Percentiles rank a stretch among this genome's conserved stretches.
Evolutionary conservation across 2,113 vertebrate species (phyloP).

Genomic region (Ictalurus furcatus): DNA sequence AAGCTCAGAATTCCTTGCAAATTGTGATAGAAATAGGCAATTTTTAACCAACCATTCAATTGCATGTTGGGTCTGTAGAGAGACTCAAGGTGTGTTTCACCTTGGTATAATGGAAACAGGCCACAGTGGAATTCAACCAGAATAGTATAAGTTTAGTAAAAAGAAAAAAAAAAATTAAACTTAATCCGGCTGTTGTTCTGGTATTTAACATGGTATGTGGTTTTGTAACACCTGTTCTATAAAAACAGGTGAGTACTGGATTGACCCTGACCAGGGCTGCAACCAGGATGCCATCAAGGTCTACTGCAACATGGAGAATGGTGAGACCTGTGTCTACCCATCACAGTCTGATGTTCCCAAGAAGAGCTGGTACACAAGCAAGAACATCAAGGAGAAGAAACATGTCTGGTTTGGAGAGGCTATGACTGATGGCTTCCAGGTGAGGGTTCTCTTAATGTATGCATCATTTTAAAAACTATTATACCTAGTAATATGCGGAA

Average conservation of each 20-base stretch:
- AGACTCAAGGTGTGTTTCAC: not conserved
- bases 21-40: not conserved
- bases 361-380: conserved; percentile 96
- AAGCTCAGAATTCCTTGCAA: not conserved
- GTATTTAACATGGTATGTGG: not conserved
- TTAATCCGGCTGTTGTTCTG: not conserved
- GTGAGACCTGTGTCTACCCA: conserved; percentile 88
- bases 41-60: not conserved
- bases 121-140: not conserved
- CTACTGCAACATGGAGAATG: conserved; percentile 97
- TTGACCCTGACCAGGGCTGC: conserved; percentile 99
- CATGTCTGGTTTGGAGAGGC: conserved; percentile 95
- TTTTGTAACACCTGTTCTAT: not conserved
- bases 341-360: conserved; percentile 74
- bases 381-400: conserved; percentile 93
- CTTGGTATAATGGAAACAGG: not conserved
- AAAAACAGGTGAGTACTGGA: conserved; percentile 89
- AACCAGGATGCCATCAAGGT: conserved; percentile 96
- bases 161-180: not conserved
- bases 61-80: not conserved
- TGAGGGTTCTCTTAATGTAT: conserved; percentile 56
- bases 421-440: conserved; percentile 93
- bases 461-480: not conserved
- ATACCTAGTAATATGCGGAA: not conserved
- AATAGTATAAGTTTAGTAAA: not conserved